phyloP scores from a whole-genome alignment of 2,888 invertebrate species.

The Heliconius sara region DNA sequence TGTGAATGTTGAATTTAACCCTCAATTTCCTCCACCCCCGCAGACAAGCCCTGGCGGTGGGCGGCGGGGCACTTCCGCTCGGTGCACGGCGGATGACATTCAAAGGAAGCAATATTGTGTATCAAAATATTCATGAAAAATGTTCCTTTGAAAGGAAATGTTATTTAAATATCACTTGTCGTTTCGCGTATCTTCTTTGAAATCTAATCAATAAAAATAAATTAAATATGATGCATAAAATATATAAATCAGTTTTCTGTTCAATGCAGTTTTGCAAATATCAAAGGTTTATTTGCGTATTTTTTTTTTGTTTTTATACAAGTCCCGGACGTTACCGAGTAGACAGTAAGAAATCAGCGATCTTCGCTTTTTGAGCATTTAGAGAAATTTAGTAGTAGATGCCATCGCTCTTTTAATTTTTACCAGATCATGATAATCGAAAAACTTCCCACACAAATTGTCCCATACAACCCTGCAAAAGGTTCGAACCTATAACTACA shows the following conservation, averaged over 20 bases:
- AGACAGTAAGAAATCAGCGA: background rate
- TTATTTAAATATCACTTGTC: background rate
- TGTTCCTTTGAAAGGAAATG: background rate
- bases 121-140: slow-evolving; percentile 2
- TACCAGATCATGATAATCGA: too few species aligned
- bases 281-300: background rate
- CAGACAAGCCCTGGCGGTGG: background rate
- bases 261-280: background rate
- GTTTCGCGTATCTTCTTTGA: background rate
- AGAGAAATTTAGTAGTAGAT: too few species aligned
- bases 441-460: background rate
- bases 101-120: background rate
- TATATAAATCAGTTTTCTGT: background rate
- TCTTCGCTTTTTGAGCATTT: too few species aligned
- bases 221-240: background rate
- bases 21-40: background rate
- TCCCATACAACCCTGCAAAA: background rate
- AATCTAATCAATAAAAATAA: background rate
- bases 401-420: too few species aligned
- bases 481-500: background rate
- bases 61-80: background rate
- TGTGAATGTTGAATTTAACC: background rate
- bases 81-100: background rate
- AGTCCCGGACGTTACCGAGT: too few species aligned
- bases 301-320: background rate